These are phyloP conservation scores for Pristis pectinata DNA, from an alignment of 2,797 vertebrate genomes.

Conservation along the genomic window DNA sequence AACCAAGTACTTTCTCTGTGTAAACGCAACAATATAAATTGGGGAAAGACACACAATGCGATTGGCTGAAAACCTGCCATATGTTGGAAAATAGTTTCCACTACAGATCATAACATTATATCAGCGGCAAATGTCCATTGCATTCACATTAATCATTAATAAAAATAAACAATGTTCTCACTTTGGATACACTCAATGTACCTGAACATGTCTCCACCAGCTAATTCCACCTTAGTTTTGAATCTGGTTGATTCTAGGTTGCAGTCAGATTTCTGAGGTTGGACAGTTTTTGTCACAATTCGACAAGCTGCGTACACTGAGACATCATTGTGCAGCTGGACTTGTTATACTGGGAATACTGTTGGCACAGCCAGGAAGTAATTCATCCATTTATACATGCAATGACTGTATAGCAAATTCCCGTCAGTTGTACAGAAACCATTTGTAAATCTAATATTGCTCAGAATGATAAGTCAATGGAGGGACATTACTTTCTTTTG, in stretches of 20 bases:
- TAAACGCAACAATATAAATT: neutral
- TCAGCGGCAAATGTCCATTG: conserved; percentile 15
- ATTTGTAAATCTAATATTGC: neutral
- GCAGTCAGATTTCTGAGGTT: conserved; percentile 7
- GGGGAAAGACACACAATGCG: neutral
- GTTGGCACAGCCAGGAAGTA: neutral
- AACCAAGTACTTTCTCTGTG: neutral
- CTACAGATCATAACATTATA: conserved; percentile 15
- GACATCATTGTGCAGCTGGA: neutral
- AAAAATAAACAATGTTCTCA: conserved; percentile 36
- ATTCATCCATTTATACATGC: neutral
- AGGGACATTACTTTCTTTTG: neutral
- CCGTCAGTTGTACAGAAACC: neutral
- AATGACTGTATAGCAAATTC: neutral
- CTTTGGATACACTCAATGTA: conserved; percentile 1
- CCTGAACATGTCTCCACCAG: neutral
- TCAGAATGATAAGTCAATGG: neutral
- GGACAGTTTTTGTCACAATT: neutral
- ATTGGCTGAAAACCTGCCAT: conserved; percentile 19
- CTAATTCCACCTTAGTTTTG: neutral
- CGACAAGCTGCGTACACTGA: neutral
- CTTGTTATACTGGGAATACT: neutral
- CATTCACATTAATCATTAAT: conserved; percentile 34
- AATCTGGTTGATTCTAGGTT: neutral
- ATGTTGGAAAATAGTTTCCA: conserved; percentile 37